Evolutionary conservation across 2,888 invertebrate species (phyloP), one percentile per base, ranked within the genome.

Genomic region (Eristalis intricaria): DNA sequence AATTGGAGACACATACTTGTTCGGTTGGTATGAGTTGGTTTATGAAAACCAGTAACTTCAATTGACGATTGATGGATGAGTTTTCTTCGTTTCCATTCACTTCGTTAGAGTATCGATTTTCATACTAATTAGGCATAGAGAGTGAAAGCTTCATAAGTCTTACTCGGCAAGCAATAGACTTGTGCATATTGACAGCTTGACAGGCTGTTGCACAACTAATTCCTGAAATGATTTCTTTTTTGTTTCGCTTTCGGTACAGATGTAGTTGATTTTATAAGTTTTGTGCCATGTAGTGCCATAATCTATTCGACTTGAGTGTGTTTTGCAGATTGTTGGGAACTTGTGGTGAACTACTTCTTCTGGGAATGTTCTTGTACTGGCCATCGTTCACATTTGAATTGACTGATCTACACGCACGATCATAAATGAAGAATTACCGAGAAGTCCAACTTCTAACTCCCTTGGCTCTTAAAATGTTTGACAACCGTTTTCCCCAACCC

Each of bases 41-140:
- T 50, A 50, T 2, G 50, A 50, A 50, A 50, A 19, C 50, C 19
- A 50, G 50, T 60, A 5, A 15, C 13, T 13, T 11, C 70, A 56
- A 38, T 19, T 64, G 63, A 64, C 23, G 22, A 19, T 22, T 65
- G 38, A 65, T 65, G 56, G 64, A 78, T 63, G 64, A 8, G 70
- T 70, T 70, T 76, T 70, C 70, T 78, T 70, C 22, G 38, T 65
- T 43, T 68, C 43, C 60, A 26, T 60, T 60, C 60, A n/a, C 7
- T 63, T 29, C 29, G 19, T n/a, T 58, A 38, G 56, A 38, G 56
- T 70, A 64, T 40, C 38, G 38, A 58, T 56, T 78, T 70, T 64
- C 35, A 68, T 58, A 56, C 56, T 58, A 56, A 78, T 78, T 78
- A 78, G 66, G 60, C 50, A 38, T 29, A 40, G 61, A 76, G 43